These are phyloP conservation scores for Microctonus brassicae DNA, from an alignment of 2,888 invertebrate genomes.

Conservation along the genomic window DNA sequence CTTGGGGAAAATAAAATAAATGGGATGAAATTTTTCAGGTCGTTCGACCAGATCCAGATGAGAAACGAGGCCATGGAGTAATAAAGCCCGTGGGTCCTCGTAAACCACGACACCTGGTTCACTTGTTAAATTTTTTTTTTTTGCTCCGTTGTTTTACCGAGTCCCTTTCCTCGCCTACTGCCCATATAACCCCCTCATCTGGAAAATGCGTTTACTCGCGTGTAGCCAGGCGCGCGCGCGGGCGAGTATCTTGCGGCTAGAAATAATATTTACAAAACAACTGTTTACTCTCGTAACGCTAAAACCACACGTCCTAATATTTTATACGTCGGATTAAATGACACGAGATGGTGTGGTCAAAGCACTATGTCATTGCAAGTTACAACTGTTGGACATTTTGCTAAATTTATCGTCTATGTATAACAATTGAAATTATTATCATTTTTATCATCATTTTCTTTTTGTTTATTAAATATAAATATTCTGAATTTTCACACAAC, in stretches of 20 bases:
- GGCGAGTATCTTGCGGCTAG: not conserved
- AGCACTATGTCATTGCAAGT: not conserved
- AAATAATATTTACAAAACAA: constrained; percentile 15
- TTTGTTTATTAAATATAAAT: not conserved
- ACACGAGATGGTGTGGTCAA: not conserved
- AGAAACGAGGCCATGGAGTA: constrained; percentile 10
- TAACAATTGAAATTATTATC: not conserved
- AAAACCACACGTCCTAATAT: constrained; percentile 27
- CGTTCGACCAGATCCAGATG: constrained; percentile 8
- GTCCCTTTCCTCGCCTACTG: not conserved
- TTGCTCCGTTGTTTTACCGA: not conserved
- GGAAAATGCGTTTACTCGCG: not conserved
- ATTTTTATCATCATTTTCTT: not conserved
- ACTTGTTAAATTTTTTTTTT: not conserved
- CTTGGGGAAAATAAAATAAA: not conserved
- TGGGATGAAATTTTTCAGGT: constrained; percentile 17
- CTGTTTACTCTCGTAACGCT: constrained; percentile 25
- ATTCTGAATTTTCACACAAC: not conserved
- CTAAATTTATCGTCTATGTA: too few relatives aligned
- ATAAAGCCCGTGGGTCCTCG: constrained; percentile 16
- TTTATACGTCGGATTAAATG: constrained; percentile 30
- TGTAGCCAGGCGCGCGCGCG: not conserved
- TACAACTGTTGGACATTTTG: too few relatives aligned
- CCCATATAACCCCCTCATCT: not conserved
- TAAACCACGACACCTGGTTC: constrained; percentile 19